A percentile compares a stretch with the other conserved stretches of the same genome.
phyloP scores from a whole-genome alignment of 2,888 invertebrate genomes.

The Cryptocheilus praepositus region DNA sequence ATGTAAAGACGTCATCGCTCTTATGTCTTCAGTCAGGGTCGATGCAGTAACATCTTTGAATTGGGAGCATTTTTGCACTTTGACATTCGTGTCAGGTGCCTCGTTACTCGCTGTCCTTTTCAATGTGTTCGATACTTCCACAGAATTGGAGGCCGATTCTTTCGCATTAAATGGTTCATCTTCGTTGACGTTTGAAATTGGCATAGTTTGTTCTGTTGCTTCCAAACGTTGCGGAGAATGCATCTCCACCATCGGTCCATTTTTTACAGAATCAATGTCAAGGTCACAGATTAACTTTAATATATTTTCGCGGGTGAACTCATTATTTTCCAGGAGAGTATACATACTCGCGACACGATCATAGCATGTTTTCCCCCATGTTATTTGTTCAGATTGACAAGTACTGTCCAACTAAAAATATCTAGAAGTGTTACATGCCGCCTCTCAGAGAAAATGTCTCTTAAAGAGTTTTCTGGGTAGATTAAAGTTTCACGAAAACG shows the following conservation, averaged over 20 bases:
- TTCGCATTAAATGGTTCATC: too few species aligned
- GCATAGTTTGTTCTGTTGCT: neutral
- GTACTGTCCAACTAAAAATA: neutral
- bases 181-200: neutral
- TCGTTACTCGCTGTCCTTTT: too few species aligned
- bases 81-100: too few species aligned
- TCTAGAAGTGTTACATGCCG: constrained; percentile 10
- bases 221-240: neutral
- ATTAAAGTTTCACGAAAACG: neutral
- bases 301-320: constrained; percentile 41
- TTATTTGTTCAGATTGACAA: neutral
- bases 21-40: too few species aligned
- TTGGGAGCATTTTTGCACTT: too few species aligned
- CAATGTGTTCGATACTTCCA: too few species aligned
- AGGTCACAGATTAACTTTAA: constrained; percentile 35
- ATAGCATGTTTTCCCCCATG: constrained; percentile 41
- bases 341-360: constrained; percentile 37
- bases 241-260: too few species aligned
- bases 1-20: too few species aligned
- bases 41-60: too few species aligned
- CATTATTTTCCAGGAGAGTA: constrained; percentile 40
- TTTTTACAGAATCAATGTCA: neutral
- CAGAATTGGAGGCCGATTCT: too few species aligned
- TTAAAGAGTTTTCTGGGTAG: too few species aligned
- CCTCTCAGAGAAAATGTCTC: neutral